Conservation (phyloP, 2,113 vertebrate genomes). For the Scomber scombrus region DNA sequence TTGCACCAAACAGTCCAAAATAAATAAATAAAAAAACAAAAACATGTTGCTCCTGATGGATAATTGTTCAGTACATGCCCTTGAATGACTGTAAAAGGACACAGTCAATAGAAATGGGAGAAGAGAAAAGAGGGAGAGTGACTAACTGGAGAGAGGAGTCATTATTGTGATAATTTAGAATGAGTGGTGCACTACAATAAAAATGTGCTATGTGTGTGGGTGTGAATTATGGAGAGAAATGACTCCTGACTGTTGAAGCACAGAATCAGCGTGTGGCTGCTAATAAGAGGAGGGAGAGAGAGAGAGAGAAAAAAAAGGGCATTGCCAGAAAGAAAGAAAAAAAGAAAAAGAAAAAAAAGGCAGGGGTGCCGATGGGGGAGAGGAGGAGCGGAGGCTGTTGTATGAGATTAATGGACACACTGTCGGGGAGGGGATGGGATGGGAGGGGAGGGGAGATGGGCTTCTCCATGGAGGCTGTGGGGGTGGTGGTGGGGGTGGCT, state of each 20-base stretch:
- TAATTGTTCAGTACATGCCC: conserved; percentile 18
- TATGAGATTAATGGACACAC: conserved; percentile 70
- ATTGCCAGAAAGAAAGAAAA: not conserved
- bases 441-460: conserved; percentile 61
- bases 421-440: conserved; percentile 24
- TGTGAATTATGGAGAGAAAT: conserved; percentile 84
- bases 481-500: conserved; percentile 39
- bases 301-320: not conserved
- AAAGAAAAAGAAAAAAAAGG: conserved; percentile 3
- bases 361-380: conserved; percentile 44
- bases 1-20: not conserved
- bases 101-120: conserved; percentile 1
- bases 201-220: conserved; percentile 29
- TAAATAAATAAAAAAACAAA: not conserved
- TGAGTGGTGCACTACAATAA: conserved; percentile 20
- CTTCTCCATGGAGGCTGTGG: conserved; percentile 69
- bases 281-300: conserved; percentile 67
- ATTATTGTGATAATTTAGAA: conserved; percentile 21
- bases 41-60: not conserved
- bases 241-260: conserved; percentile 82
- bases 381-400: conserved; percentile 67
- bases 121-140: not conserved
- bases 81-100: conserved; percentile 51
- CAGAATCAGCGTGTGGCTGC: conserved; percentile 58
- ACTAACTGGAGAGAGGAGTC: not conserved